Conservation (phyloP, 23 tunicate species). For the Diplosoma virens region DNA sequence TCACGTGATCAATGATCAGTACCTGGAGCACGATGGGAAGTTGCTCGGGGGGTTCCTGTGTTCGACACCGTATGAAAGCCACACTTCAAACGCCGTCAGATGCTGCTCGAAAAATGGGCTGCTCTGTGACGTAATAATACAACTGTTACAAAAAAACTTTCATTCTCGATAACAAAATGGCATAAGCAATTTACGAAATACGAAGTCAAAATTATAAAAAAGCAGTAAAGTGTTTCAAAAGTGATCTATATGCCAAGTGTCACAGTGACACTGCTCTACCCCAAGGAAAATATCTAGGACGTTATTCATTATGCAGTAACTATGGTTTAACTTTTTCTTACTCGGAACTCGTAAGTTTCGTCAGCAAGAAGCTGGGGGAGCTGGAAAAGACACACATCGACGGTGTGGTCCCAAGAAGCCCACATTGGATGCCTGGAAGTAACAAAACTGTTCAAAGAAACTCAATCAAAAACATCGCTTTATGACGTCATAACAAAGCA, state of each 20-base stretch:
- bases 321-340: no score
- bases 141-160: no score
- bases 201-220: no score
- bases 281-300: no score
- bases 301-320: no score
- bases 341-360: slow-evolving; percentile 67
- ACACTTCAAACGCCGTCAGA: slow-evolving; percentile 83
- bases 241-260: no score
- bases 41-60: slow-evolving; percentile 76
- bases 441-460: background rate
- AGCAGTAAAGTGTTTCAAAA: no score
- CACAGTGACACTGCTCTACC: no score
- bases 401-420: slow-evolving; percentile 94
- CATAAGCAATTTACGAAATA: background rate
- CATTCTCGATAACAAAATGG: background rate
- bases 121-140: slow-evolving; percentile 41
- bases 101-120: slow-evolving; percentile 89
- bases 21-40: slow-evolving; percentile 93
- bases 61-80: slow-evolving; percentile 76
- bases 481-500: no score
- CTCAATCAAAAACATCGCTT: no score
- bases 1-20: background rate
- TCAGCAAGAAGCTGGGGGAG: slow-evolving; percentile 58
- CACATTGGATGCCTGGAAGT: slow-evolving; percentile 88
- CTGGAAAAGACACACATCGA: slow-evolving; percentile 82